Evolutionary conservation across 1,140 invertebrate genomes (phyloP).

Genomic region (Drosophila lacertosa): DNA sequence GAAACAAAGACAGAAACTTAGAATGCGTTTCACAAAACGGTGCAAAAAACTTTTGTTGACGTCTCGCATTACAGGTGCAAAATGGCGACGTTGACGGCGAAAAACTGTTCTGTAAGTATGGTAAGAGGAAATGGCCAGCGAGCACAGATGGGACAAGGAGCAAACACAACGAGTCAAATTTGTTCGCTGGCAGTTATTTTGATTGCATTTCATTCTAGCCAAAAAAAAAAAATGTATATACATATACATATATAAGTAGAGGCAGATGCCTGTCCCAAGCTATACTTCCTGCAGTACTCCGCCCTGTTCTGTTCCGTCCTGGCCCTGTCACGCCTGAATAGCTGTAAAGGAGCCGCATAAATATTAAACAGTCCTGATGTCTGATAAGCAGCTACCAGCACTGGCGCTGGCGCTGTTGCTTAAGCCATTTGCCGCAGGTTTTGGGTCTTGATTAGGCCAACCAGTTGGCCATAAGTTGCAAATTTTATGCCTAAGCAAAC

Average conservation of each 20-base stretch:
- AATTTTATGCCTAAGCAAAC: conserved; percentile 57
- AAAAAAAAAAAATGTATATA: not conserved
- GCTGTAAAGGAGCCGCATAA: conserved; percentile 32
- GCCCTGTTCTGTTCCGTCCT: not conserved
- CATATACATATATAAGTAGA: too few species aligned
- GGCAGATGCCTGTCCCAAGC: not conserved
- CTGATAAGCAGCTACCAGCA: conserved; percentile 36
- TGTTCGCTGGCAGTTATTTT: conserved; percentile 48
- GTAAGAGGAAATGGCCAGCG: not conserved
- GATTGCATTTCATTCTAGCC: conserved; percentile 36
- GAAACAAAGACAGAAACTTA: conserved; percentile 1
- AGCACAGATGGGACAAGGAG: conserved; percentile 13
- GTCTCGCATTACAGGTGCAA: conserved; percentile 53
- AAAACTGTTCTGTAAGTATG: not conserved
- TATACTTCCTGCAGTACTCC: not conserved
- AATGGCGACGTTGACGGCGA: conserved; percentile 23
- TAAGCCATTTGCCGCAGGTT: conserved; percentile 19
- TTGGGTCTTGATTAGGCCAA: conserved; percentile 43
- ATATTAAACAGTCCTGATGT: conserved; percentile 45
- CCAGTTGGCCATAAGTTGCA: conserved; percentile 34
- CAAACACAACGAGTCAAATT: conserved; percentile 24
- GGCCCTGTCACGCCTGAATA: not conserved
- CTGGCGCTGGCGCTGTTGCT: conserved; percentile 14
- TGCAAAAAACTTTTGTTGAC: conserved; percentile 51
- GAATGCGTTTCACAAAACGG: conserved; percentile 46